Evolutionary conservation across 2,797 vertebrate species (phyloP).

Genomic region (Petrocephalus sullivani): DNA sequence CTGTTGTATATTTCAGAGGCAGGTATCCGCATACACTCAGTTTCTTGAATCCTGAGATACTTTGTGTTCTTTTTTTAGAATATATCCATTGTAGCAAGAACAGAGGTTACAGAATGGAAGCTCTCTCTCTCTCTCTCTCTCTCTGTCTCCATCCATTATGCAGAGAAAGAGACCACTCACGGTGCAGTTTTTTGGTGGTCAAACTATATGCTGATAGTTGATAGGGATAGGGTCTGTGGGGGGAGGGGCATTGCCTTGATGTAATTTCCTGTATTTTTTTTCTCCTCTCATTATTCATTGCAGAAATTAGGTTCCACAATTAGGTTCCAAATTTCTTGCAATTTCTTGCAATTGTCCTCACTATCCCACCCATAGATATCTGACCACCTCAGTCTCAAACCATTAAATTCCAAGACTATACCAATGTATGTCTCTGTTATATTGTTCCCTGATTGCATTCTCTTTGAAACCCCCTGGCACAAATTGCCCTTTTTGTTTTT

Average conservation of each 20-base stretch:
- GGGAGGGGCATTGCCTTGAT: not conserved
- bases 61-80: not conserved
- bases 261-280: not conserved
- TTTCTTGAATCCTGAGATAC: not conserved
- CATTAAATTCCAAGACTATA: not conserved
- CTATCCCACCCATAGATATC: not conserved
- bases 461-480: constrained; percentile 38
- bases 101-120: not conserved
- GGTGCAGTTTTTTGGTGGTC: not conserved
- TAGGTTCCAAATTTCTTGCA: not conserved
- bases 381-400: not conserved
- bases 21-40: not conserved
- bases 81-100: not conserved
- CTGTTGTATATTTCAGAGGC: not conserved
- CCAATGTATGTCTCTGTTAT: constrained; percentile 14
- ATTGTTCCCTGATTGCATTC: constrained; percentile 35
- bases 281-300: not conserved
- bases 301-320: too few relatives aligned
- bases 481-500: constrained; percentile 45
- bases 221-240: not conserved
- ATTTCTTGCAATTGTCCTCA: not conserved
- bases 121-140: not conserved
- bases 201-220: not conserved
- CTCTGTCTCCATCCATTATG: not conserved
- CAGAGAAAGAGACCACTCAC: not conserved